Base-by-base conservation (phyloP, 1,140 invertebrate genomes). In the Drosophila quadrilineata region DNA sequence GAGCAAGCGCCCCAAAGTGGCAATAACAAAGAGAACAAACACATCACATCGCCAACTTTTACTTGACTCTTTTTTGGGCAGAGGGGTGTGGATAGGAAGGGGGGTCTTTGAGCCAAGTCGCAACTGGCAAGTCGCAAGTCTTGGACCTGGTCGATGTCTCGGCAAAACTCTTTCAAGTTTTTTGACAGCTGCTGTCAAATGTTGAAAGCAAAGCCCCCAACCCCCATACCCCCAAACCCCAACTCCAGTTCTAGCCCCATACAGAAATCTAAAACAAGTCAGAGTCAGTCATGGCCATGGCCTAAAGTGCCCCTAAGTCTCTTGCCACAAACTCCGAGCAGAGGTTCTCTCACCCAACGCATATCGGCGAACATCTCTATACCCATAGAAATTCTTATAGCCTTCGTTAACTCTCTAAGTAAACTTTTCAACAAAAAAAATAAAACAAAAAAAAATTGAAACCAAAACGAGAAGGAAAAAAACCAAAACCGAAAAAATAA, bases 161-260 rank as follows among this genome's bases (percentile, higher is more conserved):
- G 79, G 82, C 79, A 48, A 76, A 85, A 68, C 74, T 76, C 79
- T 85, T 85, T 85, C 59, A 85, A 85, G 80, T 85, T 84, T 73
- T 85, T 79, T 85, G 79, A 85, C 79, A 85, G 80, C 79, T 79
- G 79, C 79, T 85, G 79, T 85, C 79, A 85, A 85, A 85, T 79
- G 79, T 74, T 85, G 79, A 85, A 85, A 85, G 73, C 74, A 70
- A 79, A 72, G 68, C 29, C 31, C 46, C 64, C 77, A 77, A n/a
- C n/a, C n/a, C n/a, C n/a, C n/a, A n/a, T n/a, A n/a, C n/a, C n/a
- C n/a, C n/a, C n/a, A n/a, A n/a, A n/a, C n/a, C n/a, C n/a, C n/a
- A n/a, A n/a, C n/a, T n/a, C n/a, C n/a, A n/a, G n/a, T n/a, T n/a
- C n/a, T n/a, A n/a, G 74, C 63, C 74, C 65, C 70, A 74, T 60